phyloP scores from a whole-genome alignment of 35 echinoderm and acorn worm genomes.

The Stichopus chloronotus region DNA sequence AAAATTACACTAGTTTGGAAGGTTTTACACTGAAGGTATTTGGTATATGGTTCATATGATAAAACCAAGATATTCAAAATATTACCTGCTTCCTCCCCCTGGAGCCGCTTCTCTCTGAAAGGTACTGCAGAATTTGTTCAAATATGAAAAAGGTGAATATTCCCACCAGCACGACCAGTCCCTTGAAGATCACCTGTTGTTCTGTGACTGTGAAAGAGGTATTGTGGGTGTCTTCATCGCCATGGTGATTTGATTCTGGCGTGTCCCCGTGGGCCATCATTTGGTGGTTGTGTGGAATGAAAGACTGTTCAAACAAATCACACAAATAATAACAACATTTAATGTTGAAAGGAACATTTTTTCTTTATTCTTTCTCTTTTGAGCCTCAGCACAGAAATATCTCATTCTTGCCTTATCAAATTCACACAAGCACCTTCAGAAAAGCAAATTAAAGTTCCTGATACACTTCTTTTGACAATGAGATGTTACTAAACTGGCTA shows the following conservation, averaged over 20 bases:
- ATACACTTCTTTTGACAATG: not conserved
- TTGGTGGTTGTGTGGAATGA: slow-evolving; percentile 32
- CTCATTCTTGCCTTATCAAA: not conserved
- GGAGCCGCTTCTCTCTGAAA: not conserved
- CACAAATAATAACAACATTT: not conserved
- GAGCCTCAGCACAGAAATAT: not conserved
- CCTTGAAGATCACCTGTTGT: slow-evolving; percentile 62
- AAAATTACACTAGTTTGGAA: too few relatives aligned
- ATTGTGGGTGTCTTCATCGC: not conserved
- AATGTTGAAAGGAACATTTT: not conserved
- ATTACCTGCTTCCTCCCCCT: slow-evolving; percentile 6
- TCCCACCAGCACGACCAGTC: slow-evolving; percentile 68
- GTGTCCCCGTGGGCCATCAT: not conserved
- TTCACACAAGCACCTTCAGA: not conserved
- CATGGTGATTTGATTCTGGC: not conserved
- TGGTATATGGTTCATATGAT: too few relatives aligned
- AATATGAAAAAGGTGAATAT: slow-evolving; percentile 84
- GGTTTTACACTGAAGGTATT: too few relatives aligned
- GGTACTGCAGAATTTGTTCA: slow-evolving; percentile 62
- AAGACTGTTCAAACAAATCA: not conserved
- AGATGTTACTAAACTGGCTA: not conserved
- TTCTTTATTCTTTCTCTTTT: not conserved
- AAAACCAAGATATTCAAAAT: too few relatives aligned
- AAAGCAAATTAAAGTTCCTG: not conserved
- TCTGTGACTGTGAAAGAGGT: not conserved